phyloP scores from a whole-genome alignment of 2,888 invertebrate species.

The Sinelater perroti region DNA sequence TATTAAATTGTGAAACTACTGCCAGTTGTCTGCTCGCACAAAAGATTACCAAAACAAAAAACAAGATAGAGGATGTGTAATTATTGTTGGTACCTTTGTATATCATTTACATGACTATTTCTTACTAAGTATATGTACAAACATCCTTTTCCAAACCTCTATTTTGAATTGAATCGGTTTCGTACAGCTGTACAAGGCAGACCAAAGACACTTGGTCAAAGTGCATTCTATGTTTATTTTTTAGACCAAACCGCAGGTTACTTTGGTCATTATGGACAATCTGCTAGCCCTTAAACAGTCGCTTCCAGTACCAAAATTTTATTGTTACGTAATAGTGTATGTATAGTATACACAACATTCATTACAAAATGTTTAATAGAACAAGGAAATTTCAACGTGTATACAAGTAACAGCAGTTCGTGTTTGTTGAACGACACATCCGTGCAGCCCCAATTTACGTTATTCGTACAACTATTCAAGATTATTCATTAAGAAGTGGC shows the following conservation, averaged over 20 bases:
- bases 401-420: slow-evolving; percentile 39
- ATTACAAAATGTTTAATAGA: slow-evolving; percentile 39
- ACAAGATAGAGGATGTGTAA: slow-evolving; percentile 24
- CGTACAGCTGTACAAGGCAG: slow-evolving; percentile 24
- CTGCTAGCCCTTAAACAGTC: slow-evolving; percentile 37
- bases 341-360: slow-evolving; percentile 38
- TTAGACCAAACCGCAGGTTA: slow-evolving; percentile 7
- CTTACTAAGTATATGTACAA: slow-evolving; percentile 33
- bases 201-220: slow-evolving; percentile 19
- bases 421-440: slow-evolving; percentile 34
- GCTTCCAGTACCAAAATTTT: slow-evolving; percentile 35
- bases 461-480: slow-evolving; percentile 19
- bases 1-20: slow-evolving; percentile 8
- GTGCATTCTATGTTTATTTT: slow-evolving; percentile 31
- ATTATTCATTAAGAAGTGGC: slow-evolving; percentile 50
- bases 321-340: slow-evolving; percentile 35
- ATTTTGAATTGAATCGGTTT: slow-evolving; percentile 14
- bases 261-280: slow-evolving; percentile 19
- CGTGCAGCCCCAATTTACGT: slow-evolving; percentile 30
- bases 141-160: slow-evolving; percentile 23
- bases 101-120: slow-evolving; percentile 24
- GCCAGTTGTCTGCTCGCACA: slow-evolving; percentile 23
- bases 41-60: slow-evolving; percentile 27
- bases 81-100: slow-evolving; percentile 26
- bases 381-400: slow-evolving; percentile 36